Evolutionary conservation across 2,113 vertebrate genomes (phyloP).

Genomic region (Tonatia bakeri): DNA sequence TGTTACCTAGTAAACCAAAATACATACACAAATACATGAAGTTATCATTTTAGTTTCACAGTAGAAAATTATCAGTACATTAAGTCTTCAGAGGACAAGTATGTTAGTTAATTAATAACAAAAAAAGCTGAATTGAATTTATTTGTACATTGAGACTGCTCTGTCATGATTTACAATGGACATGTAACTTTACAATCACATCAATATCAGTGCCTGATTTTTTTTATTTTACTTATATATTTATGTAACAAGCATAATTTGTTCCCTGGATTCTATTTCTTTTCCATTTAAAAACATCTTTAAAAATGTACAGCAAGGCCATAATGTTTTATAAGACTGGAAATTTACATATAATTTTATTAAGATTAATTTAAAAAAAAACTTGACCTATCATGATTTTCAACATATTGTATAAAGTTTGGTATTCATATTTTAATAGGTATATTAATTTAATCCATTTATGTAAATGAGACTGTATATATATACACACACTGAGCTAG

Average conservation of each 20-base stretch:
- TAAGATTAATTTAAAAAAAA: neutral
- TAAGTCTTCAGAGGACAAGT: neutral
- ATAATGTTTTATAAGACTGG: neutral
- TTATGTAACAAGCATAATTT: neutral
- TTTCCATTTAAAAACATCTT: conserved; percentile 37
- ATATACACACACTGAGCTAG: neutral
- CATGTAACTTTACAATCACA: neutral
- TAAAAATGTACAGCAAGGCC: neutral
- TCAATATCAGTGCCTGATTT: neutral
- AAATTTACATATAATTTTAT: neutral
- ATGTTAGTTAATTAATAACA: neutral
- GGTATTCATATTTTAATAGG: neutral
- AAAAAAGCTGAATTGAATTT: neutral
- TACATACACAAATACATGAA: neutral
- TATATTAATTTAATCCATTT: neutral
- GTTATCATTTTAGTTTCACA: neutral
- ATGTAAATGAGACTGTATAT: neutral
- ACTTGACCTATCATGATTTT: neutral
- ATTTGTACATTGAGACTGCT: neutral
- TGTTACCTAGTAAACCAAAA: neutral
- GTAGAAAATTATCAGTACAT: neutral
- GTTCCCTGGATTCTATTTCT: neutral
- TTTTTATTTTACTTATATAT: neutral
- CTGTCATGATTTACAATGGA: neutral
- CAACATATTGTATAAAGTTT: neutral